phyloP scores from a whole-genome alignment of 2,888 invertebrate genomes.

The Dorcus parallelipipedus region DNA sequence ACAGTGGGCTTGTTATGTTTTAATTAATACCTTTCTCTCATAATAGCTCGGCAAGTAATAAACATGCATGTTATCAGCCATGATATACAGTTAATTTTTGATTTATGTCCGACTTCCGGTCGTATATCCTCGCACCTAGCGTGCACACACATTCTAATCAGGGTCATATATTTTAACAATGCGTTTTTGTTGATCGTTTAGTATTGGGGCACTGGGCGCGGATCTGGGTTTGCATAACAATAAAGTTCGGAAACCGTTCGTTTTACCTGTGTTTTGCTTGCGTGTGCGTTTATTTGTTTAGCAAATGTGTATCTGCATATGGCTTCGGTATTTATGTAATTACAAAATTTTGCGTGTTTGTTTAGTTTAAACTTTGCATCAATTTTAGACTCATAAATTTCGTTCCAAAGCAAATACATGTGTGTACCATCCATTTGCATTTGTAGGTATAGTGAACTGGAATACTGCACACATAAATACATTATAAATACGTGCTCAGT shows the following conservation, averaged over 20 bases:
- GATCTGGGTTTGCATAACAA: slow-evolving; percentile 26
- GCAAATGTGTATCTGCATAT: too few species aligned
- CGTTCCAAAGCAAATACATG: too few species aligned
- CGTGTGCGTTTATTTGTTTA: too few species aligned
- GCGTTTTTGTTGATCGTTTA: slow-evolving; percentile 28
- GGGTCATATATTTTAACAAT: slow-evolving; percentile 32
- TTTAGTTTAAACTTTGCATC: too few species aligned
- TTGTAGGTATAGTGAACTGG: too few species aligned
- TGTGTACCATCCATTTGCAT: too few species aligned
- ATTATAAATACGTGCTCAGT: too few species aligned
- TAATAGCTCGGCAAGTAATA: slow-evolving; percentile 38
- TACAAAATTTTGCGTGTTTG: too few species aligned
- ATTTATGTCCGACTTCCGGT: slow-evolving; percentile 42
- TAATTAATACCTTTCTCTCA: slow-evolving; percentile 43
- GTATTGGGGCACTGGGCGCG: slow-evolving; percentile 18
- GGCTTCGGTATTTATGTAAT: too few species aligned
- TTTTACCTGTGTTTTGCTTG: too few species aligned
- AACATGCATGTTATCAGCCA: slow-evolving; percentile 40
- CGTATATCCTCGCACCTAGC: slow-evolving; percentile 43
- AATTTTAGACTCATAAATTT: too few species aligned
- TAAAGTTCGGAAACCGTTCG: neutral
- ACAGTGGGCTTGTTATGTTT: slow-evolving; percentile 42
- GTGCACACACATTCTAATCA: slow-evolving; percentile 33
- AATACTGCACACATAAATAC: too few species aligned
- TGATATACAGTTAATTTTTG: slow-evolving; percentile 43